phyloP scores from a whole-genome alignment of 2,797 vertebrate species.

The Malacoctenus gilli region DNA sequence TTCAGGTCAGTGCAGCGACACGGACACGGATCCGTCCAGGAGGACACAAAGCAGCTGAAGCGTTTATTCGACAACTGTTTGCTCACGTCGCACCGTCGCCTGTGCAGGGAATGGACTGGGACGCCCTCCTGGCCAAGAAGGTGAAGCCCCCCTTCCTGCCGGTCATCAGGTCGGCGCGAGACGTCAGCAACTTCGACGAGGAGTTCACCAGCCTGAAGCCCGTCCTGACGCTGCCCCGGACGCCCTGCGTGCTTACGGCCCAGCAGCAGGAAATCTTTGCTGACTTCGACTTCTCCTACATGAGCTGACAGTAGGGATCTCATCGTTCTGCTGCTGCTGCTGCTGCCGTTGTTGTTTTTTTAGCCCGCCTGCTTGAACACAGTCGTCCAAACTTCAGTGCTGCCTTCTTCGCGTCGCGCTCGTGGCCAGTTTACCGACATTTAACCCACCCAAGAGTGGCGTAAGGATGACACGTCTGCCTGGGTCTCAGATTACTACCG shows the following conservation, averaged over 20 bases:
- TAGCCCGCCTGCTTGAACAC: no score
- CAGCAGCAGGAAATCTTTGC: constrained; percentile 87
- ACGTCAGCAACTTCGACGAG: constrained; percentile 91
- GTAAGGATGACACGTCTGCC: no score
- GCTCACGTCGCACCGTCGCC: background rate
- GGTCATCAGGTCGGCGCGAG: constrained; percentile 75
- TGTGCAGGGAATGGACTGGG: constrained; percentile 86
- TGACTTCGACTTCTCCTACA: constrained; percentile 91
- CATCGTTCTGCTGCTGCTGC: no score
- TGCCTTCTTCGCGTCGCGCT: no score
- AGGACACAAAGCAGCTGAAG: background rate
- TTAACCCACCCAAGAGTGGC: no score
- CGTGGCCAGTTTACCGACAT: no score
- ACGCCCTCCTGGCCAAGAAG: constrained; percentile 84
- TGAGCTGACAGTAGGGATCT: constrained; percentile 57
- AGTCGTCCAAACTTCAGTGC: no score
- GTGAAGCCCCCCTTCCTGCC: constrained; percentile 90
- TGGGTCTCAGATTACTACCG: no score
- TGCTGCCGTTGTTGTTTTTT: no score
- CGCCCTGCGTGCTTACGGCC: constrained; percentile 72
- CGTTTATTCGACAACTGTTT: background rate
- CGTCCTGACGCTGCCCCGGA: constrained; percentile 85
- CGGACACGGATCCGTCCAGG: background rate
- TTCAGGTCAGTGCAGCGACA: constrained; percentile 80
- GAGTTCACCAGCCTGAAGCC: constrained; percentile 91